Conservation (phyloP, 2,888 invertebrate species). For the Drosophila vallismaia region DNA sequence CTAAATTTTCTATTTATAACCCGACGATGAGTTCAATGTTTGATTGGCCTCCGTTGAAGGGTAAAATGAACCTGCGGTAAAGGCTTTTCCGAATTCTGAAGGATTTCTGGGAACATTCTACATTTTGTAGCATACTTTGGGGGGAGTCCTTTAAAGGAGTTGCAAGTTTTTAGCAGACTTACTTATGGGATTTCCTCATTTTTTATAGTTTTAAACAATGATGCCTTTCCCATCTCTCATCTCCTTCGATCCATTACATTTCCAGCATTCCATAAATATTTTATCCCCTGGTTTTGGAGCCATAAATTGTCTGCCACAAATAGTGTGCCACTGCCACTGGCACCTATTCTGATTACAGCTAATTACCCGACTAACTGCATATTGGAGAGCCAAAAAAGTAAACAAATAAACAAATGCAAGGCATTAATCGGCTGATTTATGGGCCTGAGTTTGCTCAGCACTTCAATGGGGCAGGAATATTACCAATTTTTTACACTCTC, state of each 20-base stretch:
- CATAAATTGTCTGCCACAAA: slow-evolving; percentile 15
- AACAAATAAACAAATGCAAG: slow-evolving; percentile 34
- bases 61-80: slow-evolving; percentile 32
- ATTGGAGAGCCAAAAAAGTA: slow-evolving; percentile 30
- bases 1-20: slow-evolving; percentile 47
- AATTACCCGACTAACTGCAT: slow-evolving; percentile 32
- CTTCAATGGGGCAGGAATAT: slow-evolving; percentile 16
- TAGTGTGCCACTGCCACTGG: slow-evolving; percentile 30
- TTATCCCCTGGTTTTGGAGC: not conserved
- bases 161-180: too few species aligned
- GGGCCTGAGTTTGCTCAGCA: slow-evolving; percentile 13
- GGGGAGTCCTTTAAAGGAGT: not conserved
- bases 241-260: not conserved
- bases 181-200: too few species aligned
- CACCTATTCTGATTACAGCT: slow-evolving; percentile 32
- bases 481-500: not conserved
- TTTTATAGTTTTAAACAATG: too few species aligned
- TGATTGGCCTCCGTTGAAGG: slow-evolving; percentile 45
- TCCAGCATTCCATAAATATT: not conserved
- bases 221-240: not conserved
- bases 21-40: slow-evolving; percentile 46
- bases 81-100: not conserved
- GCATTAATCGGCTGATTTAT: slow-evolving; percentile 31
- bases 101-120: not conserved
- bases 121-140: slow-evolving; percentile 10